phyloP scores from a whole-genome alignment of 2,113 vertebrate genomes.

The Sebastes schlegelii region DNA sequence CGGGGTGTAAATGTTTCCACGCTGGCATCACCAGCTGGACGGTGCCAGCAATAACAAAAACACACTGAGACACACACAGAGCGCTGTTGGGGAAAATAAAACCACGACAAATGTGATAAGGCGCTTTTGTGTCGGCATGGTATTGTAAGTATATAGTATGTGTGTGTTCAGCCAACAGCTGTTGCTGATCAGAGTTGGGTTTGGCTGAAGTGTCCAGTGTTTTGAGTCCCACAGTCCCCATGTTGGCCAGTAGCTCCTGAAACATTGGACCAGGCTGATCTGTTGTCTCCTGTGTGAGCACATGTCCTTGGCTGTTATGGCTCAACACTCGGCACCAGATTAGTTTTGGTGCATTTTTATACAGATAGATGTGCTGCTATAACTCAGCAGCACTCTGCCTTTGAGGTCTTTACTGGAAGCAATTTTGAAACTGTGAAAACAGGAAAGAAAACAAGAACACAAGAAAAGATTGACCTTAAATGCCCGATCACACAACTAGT shows the following conservation, averaged over 20 bases:
- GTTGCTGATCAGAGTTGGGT: constrained; percentile 59
- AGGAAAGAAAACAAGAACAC: neutral
- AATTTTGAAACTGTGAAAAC: neutral
- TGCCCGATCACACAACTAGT: neutral
- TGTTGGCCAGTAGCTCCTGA: constrained; percentile 43
- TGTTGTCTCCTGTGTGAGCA: constrained; percentile 12
- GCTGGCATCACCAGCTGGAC: constrained; percentile 23
- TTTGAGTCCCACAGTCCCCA: constrained; percentile 33
- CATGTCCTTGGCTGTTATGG: neutral
- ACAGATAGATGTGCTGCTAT: neutral
- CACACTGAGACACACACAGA: constrained; percentile 16
- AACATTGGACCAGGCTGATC: constrained; percentile 25
- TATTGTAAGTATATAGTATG: neutral
- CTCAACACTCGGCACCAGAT: constrained; percentile 2
- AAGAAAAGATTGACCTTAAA: neutral
- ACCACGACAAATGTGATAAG: constrained; percentile 47
- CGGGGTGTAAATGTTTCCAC: constrained; percentile 15
- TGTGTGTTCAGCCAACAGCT: constrained; percentile 69
- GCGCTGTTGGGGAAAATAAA: constrained; percentile 21
- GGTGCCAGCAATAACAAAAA: constrained; percentile 30
- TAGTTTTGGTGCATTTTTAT: constrained; percentile 3
- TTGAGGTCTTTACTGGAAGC: neutral
- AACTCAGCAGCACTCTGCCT: neutral
- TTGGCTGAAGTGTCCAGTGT: constrained; percentile 57
- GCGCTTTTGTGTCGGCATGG: constrained; percentile 31